Evolutionary conservation across 2,797 vertebrate species (phyloP).

Genomic region (Clarias fuscus): DNA sequence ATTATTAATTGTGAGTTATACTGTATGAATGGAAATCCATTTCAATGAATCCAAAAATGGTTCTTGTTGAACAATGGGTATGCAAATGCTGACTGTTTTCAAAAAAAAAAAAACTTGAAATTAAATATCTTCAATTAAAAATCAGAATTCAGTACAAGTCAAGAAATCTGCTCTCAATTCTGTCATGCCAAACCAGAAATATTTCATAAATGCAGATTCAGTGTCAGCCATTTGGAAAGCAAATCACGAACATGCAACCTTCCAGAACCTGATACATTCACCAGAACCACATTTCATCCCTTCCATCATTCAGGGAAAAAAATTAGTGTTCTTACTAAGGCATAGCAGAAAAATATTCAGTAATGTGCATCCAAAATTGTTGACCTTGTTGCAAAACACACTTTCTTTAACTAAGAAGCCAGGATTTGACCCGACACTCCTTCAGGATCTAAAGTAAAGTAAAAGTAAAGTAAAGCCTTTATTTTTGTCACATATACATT

Average conservation of each 20-base stretch:
- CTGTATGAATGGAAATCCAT: too few species aligned
- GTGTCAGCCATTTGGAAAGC: neutral
- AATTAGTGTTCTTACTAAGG: neutral
- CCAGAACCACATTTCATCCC: neutral
- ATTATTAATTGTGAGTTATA: too few species aligned
- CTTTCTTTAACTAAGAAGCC: neutral
- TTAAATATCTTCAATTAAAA: neutral
- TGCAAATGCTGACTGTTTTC: neutral
- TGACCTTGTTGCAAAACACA: neutral
- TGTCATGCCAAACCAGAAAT: neutral
- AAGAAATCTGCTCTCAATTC: neutral
- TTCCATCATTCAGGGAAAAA: neutral
- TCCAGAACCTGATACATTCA: neutral
- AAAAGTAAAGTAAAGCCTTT: too few species aligned
- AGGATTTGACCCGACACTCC: neutral
- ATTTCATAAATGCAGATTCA: neutral
- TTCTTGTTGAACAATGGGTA: neutral
- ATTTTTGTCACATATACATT: too few species aligned
- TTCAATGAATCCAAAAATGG: too few species aligned
- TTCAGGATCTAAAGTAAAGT: neutral
- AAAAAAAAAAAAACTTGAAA: neutral
- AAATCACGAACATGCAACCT: neutral
- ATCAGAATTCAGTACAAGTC: neutral
- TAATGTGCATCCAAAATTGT: neutral
- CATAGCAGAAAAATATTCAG: too few species aligned